A percentile compares a stretch with the other conserved stretches of the same genome.
phyloP scores from a whole-genome alignment of 1,140 invertebrate species.

The Nautilus pompilius region DNA sequence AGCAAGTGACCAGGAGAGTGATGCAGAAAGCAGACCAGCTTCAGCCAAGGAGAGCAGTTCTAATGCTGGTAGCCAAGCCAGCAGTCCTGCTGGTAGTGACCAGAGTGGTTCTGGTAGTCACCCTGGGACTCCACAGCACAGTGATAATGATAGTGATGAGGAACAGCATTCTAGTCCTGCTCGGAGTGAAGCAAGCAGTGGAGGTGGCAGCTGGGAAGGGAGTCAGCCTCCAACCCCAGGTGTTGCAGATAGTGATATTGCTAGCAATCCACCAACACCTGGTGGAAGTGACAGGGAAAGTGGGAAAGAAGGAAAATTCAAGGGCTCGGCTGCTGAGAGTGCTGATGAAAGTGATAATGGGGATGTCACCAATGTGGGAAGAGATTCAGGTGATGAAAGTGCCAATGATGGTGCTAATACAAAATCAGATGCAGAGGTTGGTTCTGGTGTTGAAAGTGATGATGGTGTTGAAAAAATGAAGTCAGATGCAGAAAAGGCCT shows the following conservation, averaged over 20 bases:
- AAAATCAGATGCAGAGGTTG: not conserved
- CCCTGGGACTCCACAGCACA: not conserved
- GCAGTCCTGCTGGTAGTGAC: slow-evolving; percentile 10
- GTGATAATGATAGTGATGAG: not conserved
- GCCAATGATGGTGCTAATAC: not conserved
- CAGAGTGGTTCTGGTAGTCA: slow-evolving; percentile 8
- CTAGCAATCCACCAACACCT: not conserved
- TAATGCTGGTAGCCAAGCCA: not conserved
- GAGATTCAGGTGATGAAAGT: not conserved
- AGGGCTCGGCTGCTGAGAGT: not conserved
- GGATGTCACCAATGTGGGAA: not conserved
- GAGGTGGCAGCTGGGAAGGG: not conserved
- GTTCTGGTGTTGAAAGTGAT: too few relatives aligned
- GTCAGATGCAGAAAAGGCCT: slow-evolving; percentile 1
- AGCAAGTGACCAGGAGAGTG: not conserved
- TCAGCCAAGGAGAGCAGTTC: not conserved
- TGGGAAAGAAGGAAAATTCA: not conserved
- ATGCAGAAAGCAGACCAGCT: not conserved
- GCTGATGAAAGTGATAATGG: not conserved
- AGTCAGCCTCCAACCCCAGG: not conserved
- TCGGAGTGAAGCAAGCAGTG: not conserved
- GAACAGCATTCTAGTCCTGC: not conserved
- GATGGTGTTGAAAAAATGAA: slow-evolving; percentile 3
- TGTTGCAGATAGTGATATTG: not conserved
- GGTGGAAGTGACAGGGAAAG: slow-evolving; percentile 3